These are phyloP conservation scores for Ormyrus nitidulus DNA, from an alignment of 2,888 invertebrate species.

Conservation along the genomic window DNA sequence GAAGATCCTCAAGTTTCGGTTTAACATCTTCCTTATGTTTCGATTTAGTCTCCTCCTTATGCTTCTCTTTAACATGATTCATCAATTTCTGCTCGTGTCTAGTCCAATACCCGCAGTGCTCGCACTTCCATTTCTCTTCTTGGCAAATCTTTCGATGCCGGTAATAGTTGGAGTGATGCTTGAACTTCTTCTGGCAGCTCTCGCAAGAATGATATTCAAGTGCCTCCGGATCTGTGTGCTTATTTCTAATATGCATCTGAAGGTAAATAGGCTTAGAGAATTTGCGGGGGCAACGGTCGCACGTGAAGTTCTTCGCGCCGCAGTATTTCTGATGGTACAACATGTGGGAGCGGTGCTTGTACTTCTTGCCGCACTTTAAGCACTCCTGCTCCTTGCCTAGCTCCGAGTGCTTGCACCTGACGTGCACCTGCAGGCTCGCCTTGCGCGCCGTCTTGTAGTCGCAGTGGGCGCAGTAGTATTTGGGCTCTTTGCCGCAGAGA, in stretches of 20 bases:
- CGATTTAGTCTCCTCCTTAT: background rate
- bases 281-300: conserved; percentile 24
- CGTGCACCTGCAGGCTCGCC: conserved; percentile 64
- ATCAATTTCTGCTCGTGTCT: background rate
- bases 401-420: conserved; percentile 62
- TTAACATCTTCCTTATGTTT: too few species aligned
- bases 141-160: conserved; percentile 14
- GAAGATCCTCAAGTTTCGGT: too few species aligned
- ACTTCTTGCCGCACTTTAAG: conserved; percentile 70
- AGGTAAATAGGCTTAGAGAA: background rate
- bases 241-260: conserved; percentile 23
- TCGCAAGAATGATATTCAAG: conserved; percentile 17
- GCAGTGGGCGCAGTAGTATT: conserved; percentile 69
- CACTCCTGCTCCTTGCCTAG: conserved; percentile 63
- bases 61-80: conserved; percentile 3
- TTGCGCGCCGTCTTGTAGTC: conserved; percentile 63
- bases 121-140: conserved; percentile 1
- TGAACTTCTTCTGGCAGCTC: conserved; percentile 21
- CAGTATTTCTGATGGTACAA: conserved; percentile 30
- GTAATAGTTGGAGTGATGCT: conserved; percentile 10
- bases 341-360: conserved; percentile 63
- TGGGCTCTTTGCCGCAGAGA: conserved; percentile 61
- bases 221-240: background rate
- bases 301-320: conserved; percentile 14
- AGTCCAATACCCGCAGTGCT: conserved; percentile 26